Conservation (phyloP, 2,888 invertebrate genomes). For the Dysmachus trigonus region DNA sequence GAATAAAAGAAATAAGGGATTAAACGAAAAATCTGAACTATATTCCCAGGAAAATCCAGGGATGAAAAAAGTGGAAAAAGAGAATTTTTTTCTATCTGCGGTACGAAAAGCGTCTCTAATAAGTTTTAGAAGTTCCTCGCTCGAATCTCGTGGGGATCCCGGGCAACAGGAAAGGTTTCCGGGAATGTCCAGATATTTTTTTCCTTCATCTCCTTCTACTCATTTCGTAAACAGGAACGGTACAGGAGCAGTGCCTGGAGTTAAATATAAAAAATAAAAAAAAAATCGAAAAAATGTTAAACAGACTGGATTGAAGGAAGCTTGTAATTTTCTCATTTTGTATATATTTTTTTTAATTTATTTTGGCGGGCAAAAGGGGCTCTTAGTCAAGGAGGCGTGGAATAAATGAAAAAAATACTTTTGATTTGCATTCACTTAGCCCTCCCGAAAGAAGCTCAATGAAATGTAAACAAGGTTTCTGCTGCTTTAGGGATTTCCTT, state of each 20-base stretch:
- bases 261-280: neutral
- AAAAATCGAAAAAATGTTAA: neutral
- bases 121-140: neutral
- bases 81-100: neutral
- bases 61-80: neutral
- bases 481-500: neutral
- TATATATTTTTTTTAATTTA: neutral
- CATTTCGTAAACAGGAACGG: neutral
- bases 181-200: neutral
- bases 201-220: neutral
- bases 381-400: neutral
- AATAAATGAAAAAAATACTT: neutral
- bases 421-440: neutral
- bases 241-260: neutral
- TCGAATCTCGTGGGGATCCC: neutral
- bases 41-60: neutral
- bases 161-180: neutral
- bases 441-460: neutral
- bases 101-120: neutral
- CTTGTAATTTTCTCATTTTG: neutral
- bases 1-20: neutral
- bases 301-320: neutral
- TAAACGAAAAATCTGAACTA: neutral
- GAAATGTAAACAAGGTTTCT: neutral
- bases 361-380: neutral